phyloP scores from a whole-genome alignment of 1,140 invertebrate genomes.

The Bombus turneri region DNA sequence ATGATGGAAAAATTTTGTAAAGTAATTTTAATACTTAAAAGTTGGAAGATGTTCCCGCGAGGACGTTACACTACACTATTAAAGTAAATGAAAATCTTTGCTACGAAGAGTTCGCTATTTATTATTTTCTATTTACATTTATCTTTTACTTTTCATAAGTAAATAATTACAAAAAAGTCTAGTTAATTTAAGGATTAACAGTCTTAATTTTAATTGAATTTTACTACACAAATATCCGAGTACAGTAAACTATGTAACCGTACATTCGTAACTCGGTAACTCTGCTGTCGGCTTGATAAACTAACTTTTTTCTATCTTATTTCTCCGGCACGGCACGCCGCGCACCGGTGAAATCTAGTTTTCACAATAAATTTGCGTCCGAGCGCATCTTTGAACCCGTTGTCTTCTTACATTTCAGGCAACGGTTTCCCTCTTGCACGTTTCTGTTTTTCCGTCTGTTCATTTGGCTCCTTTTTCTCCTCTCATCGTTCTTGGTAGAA shows the following conservation, averaged over 20 bases:
- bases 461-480: constrained; percentile 12
- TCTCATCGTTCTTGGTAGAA: neutral
- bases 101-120: too few relatives aligned
- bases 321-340: neutral
- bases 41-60: neutral
- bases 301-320: neutral
- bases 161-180: neutral
- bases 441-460: neutral
- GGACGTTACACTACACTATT: too few relatives aligned
- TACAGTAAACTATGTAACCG: neutral
- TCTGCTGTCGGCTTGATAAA: constrained; percentile 2
- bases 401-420: constrained; percentile 19
- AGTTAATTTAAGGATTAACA: neutral
- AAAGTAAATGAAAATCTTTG: neutral
- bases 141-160: neutral
- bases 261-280: constrained; percentile 16
- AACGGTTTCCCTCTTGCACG: neutral
- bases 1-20: neutral
- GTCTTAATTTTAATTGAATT: too few relatives aligned
- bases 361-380: constrained; percentile 43
- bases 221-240: neutral
- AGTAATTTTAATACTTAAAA: neutral
- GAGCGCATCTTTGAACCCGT: constrained; percentile 1
- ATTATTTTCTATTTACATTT: neutral
- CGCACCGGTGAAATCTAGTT: constrained; percentile 48